Percentiles rank a stretch among this genome's conserved stretches.
phyloP scores from a whole-genome alignment of 1,140 invertebrate species.

The Bombus difficillimus region DNA sequence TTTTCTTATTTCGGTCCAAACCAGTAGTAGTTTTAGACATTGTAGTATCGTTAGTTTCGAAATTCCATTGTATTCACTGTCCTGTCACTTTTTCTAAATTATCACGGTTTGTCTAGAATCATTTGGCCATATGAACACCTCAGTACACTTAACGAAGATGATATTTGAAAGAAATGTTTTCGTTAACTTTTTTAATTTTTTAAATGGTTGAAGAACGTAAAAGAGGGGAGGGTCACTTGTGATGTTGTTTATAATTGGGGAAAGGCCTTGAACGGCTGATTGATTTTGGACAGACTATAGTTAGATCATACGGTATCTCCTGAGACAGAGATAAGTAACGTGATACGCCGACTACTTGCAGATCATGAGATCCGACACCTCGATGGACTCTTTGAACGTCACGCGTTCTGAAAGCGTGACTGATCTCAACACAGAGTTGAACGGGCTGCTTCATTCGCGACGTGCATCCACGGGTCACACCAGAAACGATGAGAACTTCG shows the following conservation, averaged over 20 bases:
- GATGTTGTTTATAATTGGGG: too few relatives aligned
- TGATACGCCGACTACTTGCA: conserved; percentile 70
- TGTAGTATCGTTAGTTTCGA: background rate
- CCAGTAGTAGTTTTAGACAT: background rate
- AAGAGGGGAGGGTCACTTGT: background rate
- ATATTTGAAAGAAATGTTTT: background rate
- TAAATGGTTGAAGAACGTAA: background rate
- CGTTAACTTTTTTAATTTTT: too few relatives aligned
- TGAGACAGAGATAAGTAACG: background rate
- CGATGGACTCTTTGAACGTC: conserved; percentile 89
- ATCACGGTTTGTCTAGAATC: background rate
- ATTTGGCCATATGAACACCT: background rate
- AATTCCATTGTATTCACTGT: background rate
- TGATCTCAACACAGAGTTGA: conserved; percentile 86
- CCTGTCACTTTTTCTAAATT: background rate
- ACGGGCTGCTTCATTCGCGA: conserved; percentile 72
- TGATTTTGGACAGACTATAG: background rate
- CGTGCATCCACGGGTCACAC: conserved; percentile 78
- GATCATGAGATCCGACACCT: conserved; percentile 91
- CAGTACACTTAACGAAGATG: too few relatives aligned
- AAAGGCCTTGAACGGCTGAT: background rate
- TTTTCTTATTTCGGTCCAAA: background rate
- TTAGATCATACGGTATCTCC: too few relatives aligned
- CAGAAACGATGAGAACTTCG: conserved; percentile 83
- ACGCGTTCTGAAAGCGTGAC: conserved; percentile 92